Conservation (phyloP, 2,113 vertebrate species). For the Delphinapterus leucas region DNA sequence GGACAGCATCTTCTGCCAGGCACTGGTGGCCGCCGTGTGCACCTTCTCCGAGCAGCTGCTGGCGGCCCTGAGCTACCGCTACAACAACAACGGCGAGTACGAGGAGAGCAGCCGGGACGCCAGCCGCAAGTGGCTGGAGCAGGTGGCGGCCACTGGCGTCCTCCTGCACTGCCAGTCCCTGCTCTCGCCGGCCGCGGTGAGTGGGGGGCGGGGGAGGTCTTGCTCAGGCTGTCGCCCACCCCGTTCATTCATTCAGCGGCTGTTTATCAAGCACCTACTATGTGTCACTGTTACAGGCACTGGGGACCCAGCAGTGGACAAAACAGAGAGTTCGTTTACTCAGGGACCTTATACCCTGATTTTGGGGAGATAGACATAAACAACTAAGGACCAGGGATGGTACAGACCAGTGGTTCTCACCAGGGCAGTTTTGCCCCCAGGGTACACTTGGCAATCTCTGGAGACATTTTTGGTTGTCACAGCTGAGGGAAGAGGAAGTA, state of each 20-base stretch:
- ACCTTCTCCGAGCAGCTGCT: conserved; percentile 94
- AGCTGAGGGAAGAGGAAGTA: neutral
- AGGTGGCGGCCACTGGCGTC: conserved; percentile 92
- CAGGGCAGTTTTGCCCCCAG: neutral
- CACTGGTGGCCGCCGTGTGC: conserved; percentile 91
- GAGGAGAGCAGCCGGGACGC: conserved; percentile 96
- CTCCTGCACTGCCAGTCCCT: conserved; percentile 95
- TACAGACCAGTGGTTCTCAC: neutral
- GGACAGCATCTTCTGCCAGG: conserved; percentile 96
- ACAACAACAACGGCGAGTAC: conserved; percentile 97
- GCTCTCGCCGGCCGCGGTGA: conserved; percentile 90
- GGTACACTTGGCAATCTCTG: neutral
- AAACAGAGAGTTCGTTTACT: accelerated
- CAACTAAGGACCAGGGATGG: neutral
- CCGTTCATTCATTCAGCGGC: accelerated
- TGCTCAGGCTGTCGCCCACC: accelerated
- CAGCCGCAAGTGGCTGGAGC: conserved; percentile 98
- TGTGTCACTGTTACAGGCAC: neutral
- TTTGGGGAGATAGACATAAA: accelerated
- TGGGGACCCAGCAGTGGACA: neutral
- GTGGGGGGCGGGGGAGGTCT: conserved; percentile 42
- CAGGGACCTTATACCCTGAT: neutral
- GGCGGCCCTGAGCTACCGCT: conserved; percentile 91
- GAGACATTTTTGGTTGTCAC: neutral
- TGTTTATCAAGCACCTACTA: neutral